Base-by-base conservation (phyloP, 2,888 invertebrate species). In the Clanis bilineata region DNA sequence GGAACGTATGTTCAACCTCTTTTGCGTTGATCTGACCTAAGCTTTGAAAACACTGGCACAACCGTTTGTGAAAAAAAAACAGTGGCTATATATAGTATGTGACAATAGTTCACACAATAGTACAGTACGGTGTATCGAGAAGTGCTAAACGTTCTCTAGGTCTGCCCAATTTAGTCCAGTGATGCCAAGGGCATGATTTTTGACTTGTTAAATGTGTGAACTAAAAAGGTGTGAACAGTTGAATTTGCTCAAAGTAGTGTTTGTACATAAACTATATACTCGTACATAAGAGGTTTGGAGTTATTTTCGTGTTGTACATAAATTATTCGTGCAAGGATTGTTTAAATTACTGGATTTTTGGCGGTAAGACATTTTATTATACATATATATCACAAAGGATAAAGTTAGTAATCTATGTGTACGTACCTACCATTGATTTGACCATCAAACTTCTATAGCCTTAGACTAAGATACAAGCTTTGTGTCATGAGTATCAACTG, bases 101-200 rank as follows among this genome's bases (percentile, higher is more conserved):
- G 78, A 77, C 76, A 76, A 32, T 51, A 51, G 51, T 51, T 51
- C 28, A 51, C 51, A 51, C 51, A 51, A 51, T 21, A 23, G 23
- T 23, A 45, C 18, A 73, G 74, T 76, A 75, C 71, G 77, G 83
- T 83, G 88, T 85, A 81, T 80, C 73, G 68, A 82, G 83, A 72
- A 80, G 90, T 90, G 91, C 85, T 90, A 90, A 90, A 80, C 77
- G 78, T 72, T 85, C 70, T 80, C 80, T 86, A 87, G 89, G 88
- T 85, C 82, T 82, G 66, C 68, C 73, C 83, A 78, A 82, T 86
- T 85, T 82, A 76, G 76, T 83, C 85, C 78, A 82, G 87, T 87
- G 85, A 79, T 78, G 81, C 80, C 88, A 88, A 90, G 87, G 88
- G 86, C 86, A 83, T 83, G 79, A 80, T 83, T 83, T 81, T 87